Conservation (phyloP, 2,113 vertebrate genomes). For the Cyphomyrus plagiostoma region DNA sequence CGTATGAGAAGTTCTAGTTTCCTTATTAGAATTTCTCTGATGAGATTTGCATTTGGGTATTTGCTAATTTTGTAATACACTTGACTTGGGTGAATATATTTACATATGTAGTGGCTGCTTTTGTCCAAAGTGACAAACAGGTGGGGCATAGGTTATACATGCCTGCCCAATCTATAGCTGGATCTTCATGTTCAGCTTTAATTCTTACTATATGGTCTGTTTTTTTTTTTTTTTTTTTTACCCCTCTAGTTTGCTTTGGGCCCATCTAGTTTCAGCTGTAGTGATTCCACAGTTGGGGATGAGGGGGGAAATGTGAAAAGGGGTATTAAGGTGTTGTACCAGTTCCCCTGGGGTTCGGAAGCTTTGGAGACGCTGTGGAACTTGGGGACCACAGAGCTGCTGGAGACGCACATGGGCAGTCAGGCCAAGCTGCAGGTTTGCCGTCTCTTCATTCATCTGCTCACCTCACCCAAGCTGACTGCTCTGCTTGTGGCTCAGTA, state of each 20-base stretch:
- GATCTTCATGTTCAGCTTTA: not conserved
- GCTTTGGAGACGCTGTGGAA: slow-evolving; percentile 76
- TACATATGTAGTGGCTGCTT: not conserved
- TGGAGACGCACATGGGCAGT: slow-evolving; percentile 59
- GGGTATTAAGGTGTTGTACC: slow-evolving; percentile 70
- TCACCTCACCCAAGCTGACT: not conserved
- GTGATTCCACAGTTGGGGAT: slow-evolving; percentile 61
- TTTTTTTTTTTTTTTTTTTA: not conserved
- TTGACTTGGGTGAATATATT: not conserved
- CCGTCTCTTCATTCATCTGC: not conserved
- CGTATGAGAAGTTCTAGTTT: not conserved
- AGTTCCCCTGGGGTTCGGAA: slow-evolving; percentile 85
- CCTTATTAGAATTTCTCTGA: not conserved
- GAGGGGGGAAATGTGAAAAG: slow-evolving; percentile 50
- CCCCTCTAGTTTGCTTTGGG: slow-evolving; percentile 75
- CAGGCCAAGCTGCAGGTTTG: slow-evolving; percentile 64
- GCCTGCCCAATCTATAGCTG: not conserved
- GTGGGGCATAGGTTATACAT: not conserved
- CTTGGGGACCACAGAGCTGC: slow-evolving; percentile 68
- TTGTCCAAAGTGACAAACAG: not conserved
- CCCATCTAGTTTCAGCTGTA: slow-evolving; percentile 78
- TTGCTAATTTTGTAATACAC: not conserved
- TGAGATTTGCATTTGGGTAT: not conserved
- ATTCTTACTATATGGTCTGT: not conserved
- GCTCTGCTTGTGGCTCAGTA: not conserved